Evolutionary conservation across 2,797 vertebrate genomes (phyloP).

Genomic region (Notoglanidium macrostoma): DNA sequence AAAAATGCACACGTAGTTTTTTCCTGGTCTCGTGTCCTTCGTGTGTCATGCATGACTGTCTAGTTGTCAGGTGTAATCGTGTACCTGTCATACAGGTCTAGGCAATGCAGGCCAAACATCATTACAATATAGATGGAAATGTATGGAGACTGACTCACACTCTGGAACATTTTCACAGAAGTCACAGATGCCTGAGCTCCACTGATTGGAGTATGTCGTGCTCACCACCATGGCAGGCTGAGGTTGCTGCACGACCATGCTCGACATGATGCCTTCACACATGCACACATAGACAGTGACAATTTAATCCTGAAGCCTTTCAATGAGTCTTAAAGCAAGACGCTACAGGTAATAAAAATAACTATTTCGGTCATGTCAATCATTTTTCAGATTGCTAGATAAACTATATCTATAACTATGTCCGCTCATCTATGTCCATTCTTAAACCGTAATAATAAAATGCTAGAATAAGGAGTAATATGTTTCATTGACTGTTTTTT

Average conservation of each 20-base stretch:
- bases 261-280: constrained; percentile 3
- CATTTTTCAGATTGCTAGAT: background rate
- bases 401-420: background rate
- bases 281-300: background rate
- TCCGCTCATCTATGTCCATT: background rate
- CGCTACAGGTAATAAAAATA: background rate
- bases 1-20: background rate
- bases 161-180: constrained; percentile 42
- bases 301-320: background rate
- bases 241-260: constrained; percentile 44
- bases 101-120: background rate
- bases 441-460: background rate
- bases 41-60: background rate
- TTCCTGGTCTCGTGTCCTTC: background rate
- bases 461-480: background rate
- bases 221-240: background rate
- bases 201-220: constrained; percentile 11
- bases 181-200: constrained; percentile 53
- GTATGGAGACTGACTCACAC: constrained; percentile 31
- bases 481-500: background rate
- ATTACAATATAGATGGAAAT: background rate
- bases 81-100: background rate
- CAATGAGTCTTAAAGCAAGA: background rate
- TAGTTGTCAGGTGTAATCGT: background rate
- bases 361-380: background rate